A percentile compares a stretch with the other conserved stretches of the same genome.
These are phyloP conservation scores for Antennarius striatus DNA, from an alignment of 2,113 vertebrate species.

Conservation along the genomic window DNA sequence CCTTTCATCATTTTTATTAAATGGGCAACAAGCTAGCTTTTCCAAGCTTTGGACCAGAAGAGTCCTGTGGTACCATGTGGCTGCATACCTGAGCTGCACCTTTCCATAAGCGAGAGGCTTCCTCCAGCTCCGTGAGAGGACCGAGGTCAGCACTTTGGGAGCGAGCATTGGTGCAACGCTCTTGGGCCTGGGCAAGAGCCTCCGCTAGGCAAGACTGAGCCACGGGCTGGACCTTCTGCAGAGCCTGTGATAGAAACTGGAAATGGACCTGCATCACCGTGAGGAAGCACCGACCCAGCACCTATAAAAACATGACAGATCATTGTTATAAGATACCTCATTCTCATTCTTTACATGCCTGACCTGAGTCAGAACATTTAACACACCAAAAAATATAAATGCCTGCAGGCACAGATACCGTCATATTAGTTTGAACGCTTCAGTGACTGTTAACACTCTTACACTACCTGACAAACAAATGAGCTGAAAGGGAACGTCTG, in stretches of 20 bases:
- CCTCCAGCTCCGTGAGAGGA: constrained; percentile 88
- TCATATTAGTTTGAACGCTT: constrained; percentile 10
- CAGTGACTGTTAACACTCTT: constrained; percentile 1
- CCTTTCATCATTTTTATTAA: constrained; percentile 51
- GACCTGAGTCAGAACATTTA: background rate
- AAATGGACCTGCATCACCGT: constrained; percentile 99
- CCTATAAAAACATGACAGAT: constrained; percentile 75
- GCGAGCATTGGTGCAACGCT: constrained; percentile 82
- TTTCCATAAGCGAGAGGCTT: constrained; percentile 92
- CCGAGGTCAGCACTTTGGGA: constrained; percentile 76
- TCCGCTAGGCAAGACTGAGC: constrained; percentile 95
- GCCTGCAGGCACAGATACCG: constrained; percentile 4
- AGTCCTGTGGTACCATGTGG: constrained; percentile 21
- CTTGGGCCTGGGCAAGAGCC: constrained; percentile 87
- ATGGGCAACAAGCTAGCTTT: constrained; percentile 45
- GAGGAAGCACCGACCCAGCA: constrained; percentile 95
- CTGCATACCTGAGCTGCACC: constrained; percentile 90
- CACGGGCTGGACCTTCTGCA: constrained; percentile 97
- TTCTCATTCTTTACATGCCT: background rate
- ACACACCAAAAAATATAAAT: constrained; percentile 7
- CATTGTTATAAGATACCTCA: constrained; percentile 1
- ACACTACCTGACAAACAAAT: background rate
- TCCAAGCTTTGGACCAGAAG: constrained; percentile 28
- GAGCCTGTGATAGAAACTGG: constrained; percentile 95
- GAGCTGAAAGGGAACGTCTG: background rate